Evolutionary conservation across 2,113 vertebrate genomes (phyloP), one percentile per base, ranked within the genome.

Genomic region (Sapayoa aenigma): DNA sequence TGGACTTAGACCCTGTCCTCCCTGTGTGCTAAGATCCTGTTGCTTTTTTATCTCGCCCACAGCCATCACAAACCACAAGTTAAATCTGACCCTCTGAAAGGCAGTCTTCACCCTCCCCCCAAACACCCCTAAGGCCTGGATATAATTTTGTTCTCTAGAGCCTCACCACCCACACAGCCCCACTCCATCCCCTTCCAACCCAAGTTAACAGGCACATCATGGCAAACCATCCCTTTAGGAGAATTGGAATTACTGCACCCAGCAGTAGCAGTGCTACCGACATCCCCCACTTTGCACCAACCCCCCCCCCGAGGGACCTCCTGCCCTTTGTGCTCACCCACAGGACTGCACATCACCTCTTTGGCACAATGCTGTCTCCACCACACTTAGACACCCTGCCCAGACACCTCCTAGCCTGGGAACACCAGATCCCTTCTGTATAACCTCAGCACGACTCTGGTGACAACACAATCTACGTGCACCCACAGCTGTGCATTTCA

Each of bases 261-360:
- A 50, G 25, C 55, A 62, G 47, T 60, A 35, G 23, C 35, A 41
- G 37, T 65, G 10, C 46, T 28, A 17, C 72, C 50, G 33, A n/a
- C 44, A 60, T 24, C 37, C 20, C 9, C 23, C 11, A 9, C 33
- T 55, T 35, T 2, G 9, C n/a, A 25, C 11, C 7, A 15, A n/a
- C 5, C 4, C 71, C 50, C 4, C 71, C 50, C 46, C 39, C 3
- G 11, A 65, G 35, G 0, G 0, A 46, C 47, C 23, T 59, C 50
- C 84, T 46, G 27, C 56, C 42, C 39, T 42, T 14, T 15, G 56
- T 14, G 47, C 60, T 84, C 37, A 22, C 41, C 50, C 41, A 10
- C 28, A 22, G 1, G 16, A 16, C 47, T 81, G 46, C 41, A 20
- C 35, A 41, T 44, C 49, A 7, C 27, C 47, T 49, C 56, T 67